A percentile compares a stretch with the other conserved stretches of the same genome.
phyloP scores from a whole-genome alignment of 1,140 invertebrate genomes.

The Reticulitermes speratus region DNA sequence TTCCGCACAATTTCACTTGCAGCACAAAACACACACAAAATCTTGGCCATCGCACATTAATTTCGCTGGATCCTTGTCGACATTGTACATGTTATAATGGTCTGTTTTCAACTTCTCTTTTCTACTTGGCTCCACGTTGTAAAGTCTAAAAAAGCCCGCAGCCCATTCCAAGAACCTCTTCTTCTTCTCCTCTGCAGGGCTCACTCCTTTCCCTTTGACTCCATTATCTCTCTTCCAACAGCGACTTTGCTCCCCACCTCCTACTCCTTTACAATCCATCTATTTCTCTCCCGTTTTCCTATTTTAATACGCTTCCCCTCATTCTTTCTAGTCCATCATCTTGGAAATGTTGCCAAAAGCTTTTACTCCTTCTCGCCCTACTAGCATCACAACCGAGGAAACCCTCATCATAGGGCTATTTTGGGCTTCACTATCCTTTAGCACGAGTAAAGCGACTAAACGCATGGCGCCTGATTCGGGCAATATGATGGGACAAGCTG shows the following conservation, averaged over 20 bases:
- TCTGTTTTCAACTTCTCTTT: background rate
- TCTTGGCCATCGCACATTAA: background rate
- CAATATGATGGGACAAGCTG: too few relatives aligned
- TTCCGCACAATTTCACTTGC: background rate
- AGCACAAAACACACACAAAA: background rate
- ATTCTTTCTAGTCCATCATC: background rate
- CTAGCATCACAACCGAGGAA: background rate
- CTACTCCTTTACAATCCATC: background rate
- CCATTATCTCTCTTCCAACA: background rate
- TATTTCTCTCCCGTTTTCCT: conserved; percentile 6
- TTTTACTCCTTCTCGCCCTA: background rate
- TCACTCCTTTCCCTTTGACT: background rate
- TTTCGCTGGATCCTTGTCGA: background rate
- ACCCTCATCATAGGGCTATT: background rate
- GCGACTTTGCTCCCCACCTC: background rate
- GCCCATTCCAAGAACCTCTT: conserved; percentile 28
- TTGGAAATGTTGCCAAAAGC: background rate
- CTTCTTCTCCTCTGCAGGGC: background rate
- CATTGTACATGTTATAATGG: background rate
- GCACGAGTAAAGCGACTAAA: too few relatives aligned
- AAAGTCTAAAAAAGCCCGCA: conserved; percentile 23
- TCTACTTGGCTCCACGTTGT: background rate
- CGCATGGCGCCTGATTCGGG: too few relatives aligned
- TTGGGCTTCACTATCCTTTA: background rate
- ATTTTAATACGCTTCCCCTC: conserved; percentile 18